These are phyloP conservation scores for Drosophila ogumai DNA, from an alignment of 1,140 invertebrate genomes.

Conservation along the genomic window DNA sequence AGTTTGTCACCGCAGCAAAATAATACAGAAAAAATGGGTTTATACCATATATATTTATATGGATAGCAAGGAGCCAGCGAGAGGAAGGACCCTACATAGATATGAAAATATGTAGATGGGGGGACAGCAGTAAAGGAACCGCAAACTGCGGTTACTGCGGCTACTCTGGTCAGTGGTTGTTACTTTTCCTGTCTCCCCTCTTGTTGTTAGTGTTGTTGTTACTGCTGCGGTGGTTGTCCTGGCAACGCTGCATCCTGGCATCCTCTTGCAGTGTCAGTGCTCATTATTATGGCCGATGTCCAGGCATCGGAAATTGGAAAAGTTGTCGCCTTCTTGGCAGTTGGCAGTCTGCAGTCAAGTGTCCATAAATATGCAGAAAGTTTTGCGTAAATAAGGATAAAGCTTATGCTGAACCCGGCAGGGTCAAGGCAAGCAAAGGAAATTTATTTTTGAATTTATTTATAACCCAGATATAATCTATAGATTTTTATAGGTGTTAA, in stretches of 20 bases:
- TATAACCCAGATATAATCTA: not conserved
- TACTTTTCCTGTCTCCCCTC: constrained; percentile 2
- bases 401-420: not conserved
- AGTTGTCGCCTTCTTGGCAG: constrained; percentile 40
- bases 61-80: not conserved
- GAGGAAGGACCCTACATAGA: not conserved
- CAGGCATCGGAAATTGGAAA: constrained; percentile 77
- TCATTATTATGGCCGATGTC: constrained; percentile 70
- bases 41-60: constrained; percentile 20
- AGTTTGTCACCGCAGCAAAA: constrained; percentile 70
- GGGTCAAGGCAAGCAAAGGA: not conserved
- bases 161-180: constrained; percentile 35
- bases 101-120: constrained; percentile 48
- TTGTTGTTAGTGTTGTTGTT: constrained; percentile 10
- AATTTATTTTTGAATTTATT: not conserved
- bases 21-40: constrained; percentile 38
- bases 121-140: constrained; percentile 39
- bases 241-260: constrained; percentile 22
- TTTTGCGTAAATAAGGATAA: not conserved
- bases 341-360: constrained; percentile 20
- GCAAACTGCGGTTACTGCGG: constrained; percentile 66
- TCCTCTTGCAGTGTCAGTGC: constrained; percentile 40
- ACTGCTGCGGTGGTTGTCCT: constrained; percentile 18
- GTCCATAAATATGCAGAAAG: constrained; percentile 27
- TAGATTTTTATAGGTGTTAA: not conserved